Percentiles rank a stretch among this genome's conserved stretches.
These are phyloP conservation scores for Benitochromis conjunctus DNA, from an alignment of 2,113 vertebrate species.

Conservation along the genomic window DNA sequence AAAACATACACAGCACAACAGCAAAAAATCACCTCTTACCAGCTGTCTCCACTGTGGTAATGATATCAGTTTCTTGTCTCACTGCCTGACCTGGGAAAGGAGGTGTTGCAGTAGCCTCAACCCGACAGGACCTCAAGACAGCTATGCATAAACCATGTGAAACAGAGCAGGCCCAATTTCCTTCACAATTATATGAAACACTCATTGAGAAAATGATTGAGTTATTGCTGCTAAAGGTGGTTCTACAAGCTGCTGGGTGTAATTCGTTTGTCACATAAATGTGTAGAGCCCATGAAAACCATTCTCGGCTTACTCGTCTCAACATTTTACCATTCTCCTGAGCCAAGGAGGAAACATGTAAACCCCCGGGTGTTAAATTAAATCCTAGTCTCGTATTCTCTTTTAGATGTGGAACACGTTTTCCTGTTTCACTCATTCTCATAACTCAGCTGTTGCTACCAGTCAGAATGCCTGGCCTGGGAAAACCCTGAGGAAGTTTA, in stretches of 20 bases:
- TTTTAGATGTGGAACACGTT: background rate
- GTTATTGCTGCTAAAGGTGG: background rate
- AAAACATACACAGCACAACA: background rate
- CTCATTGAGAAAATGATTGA: background rate
- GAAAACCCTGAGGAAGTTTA: background rate
- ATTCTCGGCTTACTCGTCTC: too few relatives aligned
- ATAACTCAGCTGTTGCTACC: background rate
- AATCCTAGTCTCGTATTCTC: background rate
- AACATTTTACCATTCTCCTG: too few relatives aligned
- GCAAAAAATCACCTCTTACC: background rate
- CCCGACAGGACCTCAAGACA: background rate
- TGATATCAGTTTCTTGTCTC: background rate
- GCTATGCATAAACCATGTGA: background rate
- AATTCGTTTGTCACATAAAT: too few relatives aligned
- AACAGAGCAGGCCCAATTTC: background rate
- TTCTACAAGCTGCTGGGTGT: too few relatives aligned
- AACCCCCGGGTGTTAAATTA: background rate
- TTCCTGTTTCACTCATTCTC: background rate
- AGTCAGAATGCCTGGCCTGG: background rate
- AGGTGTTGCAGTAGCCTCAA: background rate
- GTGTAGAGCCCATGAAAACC: too few relatives aligned
- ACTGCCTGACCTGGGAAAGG: background rate
- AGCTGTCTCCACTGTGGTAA: background rate
- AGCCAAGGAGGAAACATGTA: too few relatives aligned
- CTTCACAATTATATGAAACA: background rate